phyloP scores from a whole-genome alignment of 2,797 vertebrate species.

The Hafferia zeledoni region DNA sequence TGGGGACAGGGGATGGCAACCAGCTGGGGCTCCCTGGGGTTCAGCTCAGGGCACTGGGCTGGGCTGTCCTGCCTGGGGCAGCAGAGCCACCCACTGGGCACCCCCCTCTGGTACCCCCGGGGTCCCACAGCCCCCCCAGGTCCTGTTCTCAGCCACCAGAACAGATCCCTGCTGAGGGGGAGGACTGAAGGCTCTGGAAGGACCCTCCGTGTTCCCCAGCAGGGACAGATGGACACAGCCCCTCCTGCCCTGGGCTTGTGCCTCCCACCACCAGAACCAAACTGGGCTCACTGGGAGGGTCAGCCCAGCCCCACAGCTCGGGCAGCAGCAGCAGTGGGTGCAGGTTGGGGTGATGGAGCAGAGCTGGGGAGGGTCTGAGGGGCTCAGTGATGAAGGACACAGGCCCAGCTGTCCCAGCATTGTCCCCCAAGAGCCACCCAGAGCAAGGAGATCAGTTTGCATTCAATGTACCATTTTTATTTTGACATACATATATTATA shows the following conservation, averaged over 20 bases:
- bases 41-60: not conserved
- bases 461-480: slow-evolving; percentile 46
- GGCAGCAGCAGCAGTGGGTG: not conserved
- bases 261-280: not conserved
- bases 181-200: not conserved
- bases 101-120: accelerated
- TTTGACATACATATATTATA: slow-evolving; percentile 46
- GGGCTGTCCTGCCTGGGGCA: not conserved
- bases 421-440: not conserved
- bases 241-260: not conserved
- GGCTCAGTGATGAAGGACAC: not conserved
- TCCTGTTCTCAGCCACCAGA: not conserved
- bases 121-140: accelerated
- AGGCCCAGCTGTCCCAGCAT: not conserved
- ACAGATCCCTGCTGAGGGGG: accelerated
- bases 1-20: not conserved
- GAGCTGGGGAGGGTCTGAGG: not conserved
- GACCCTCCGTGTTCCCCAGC: accelerated
- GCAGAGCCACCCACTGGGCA: not conserved
- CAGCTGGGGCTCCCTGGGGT: not conserved
- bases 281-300: too few relatives aligned
- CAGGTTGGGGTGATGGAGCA: not conserved
- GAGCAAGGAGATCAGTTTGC: not conserved
- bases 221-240: not conserved
- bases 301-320: not conserved